Base-by-base conservation (phyloP, 2,113 vertebrate genomes). In the Indicator indicator region DNA sequence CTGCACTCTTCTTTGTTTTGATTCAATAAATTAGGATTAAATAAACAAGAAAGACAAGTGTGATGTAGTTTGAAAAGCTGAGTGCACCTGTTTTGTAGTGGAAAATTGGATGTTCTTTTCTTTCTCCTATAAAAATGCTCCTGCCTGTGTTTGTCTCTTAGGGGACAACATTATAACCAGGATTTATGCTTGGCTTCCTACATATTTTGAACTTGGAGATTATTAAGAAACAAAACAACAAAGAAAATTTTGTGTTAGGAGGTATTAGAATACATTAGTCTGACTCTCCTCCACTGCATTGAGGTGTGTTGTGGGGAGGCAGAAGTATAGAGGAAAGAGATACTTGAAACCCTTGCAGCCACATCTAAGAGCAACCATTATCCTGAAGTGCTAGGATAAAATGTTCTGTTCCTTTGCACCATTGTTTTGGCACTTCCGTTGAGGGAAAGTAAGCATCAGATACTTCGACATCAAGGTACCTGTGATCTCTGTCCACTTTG, bases 71-170 rank as follows among this genome's bases (percentile, higher is more conserved):
- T 96, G 92, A 95, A 93, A 96, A 95, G 92, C 80, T 59, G 93
- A 92, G 59, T 96, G 93, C 93, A 95, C 95, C 94, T 96, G 95
- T 96, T 96, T 80, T 90, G 77, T 73, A 96, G 90, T 93, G 92
- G 92, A 97, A 97, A 97, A 94, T 90, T 54, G 83, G 71, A 92
- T 96, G 71, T 63, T 89, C 79, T 68, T 52, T 84, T 90, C 60
- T 38, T 79, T 26, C 32, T 84, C 33, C 16, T 24, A n/a, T 63
- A 70, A 88, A 84, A 90, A 82, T 13, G 33, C 36, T 93, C 19
- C 60, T 90, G 88, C 70, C 92, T 83, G 42, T 73, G 27, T 74
- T 88, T 75, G 16, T 77, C 60, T 95, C 55, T 94, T 78, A 69
- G 36, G 44, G 42, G 33, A 90, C 11, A 52, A 69, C 46, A n/a